Conservation (phyloP, 2,797 vertebrate genomes). For the Syndactyla subalaris region DNA sequence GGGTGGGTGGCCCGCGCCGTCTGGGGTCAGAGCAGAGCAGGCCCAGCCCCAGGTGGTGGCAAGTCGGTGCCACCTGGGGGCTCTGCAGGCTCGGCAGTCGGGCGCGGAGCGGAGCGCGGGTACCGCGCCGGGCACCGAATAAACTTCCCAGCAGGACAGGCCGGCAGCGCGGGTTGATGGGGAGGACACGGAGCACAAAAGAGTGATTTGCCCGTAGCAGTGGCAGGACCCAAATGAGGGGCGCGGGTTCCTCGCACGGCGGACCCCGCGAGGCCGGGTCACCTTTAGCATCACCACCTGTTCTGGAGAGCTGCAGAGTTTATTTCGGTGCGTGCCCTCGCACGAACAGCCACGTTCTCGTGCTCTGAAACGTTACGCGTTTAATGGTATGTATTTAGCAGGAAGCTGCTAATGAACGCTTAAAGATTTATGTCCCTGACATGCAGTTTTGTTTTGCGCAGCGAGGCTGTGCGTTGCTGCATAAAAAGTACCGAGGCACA, state of each 20-base stretch:
- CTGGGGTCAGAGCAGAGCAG: not conserved
- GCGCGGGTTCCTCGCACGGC: not conserved
- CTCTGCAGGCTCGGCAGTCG: constrained; percentile 48
- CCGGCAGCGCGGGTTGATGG: not conserved
- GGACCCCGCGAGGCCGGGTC: not conserved
- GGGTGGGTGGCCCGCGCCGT: not conserved
- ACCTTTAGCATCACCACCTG: not conserved
- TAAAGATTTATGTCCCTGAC: not conserved
- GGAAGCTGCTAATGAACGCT: not conserved
- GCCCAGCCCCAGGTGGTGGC: constrained; percentile 15
- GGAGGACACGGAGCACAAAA: not conserved
- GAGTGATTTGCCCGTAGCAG: not conserved
- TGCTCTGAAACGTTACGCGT: not conserved
- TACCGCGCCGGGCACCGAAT: not conserved
- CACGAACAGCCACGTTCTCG: not conserved
- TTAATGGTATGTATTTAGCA: not conserved
- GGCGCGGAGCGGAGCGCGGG: not conserved
- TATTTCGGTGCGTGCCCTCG: not conserved
- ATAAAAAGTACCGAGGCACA: not conserved
- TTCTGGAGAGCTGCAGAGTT: not conserved
- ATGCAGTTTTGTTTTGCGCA: not conserved
- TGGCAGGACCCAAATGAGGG: not conserved
- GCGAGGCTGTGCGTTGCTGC: not conserved
- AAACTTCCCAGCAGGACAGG: not conserved
- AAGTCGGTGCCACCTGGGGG: constrained; percentile 46